Evolutionary conservation across 2,888 invertebrate genomes (phyloP), one percentile per base, ranked within the genome.

Genomic region (Reticulitermes lucifugus): DNA sequence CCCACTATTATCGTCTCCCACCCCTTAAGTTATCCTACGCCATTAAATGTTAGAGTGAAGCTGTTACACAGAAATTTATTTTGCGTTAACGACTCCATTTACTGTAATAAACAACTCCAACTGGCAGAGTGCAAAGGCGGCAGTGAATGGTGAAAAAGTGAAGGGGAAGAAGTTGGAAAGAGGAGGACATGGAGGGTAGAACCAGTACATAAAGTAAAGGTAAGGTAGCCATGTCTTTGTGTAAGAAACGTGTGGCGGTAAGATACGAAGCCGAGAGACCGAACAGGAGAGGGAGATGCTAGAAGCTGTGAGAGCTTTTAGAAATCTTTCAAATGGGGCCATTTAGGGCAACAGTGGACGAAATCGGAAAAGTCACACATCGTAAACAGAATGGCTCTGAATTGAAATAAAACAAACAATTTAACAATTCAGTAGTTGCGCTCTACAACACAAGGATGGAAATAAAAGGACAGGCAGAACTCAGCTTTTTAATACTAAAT

Each of bases 31-130:
- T 80, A 80, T 80, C 80, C 80, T 35, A 59, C 29, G 35, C 80
- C 80, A 80, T 80, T 59, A 80, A 80, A 80, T 80, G 80, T 60
- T 80, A 80, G 59, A 80, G 80, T 46, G 60, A 80, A 60, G 80
- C 80, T 80, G 60, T 80, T 80, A 80, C 80, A 80, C 41, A 80
- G 60, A 80, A 80, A 80, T 70, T 80, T 80, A 81, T 84, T 79
- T 79, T 59, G 55, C 73, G 81, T 70, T 80, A 84, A 80, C 80
- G 80, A 73, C 82, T 82, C 82, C 82, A 85, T 85, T 85, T 73
- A 77, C 46, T 82, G 85, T 82, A 77, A 82, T 82, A 85, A 82
- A 85, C 82, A 81, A 75, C 60, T 75, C 77, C 77, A 46, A 77
- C 59, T 75, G 84, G 41, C 43, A 29, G 80, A 80, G 80, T 51